Percentiles rank a stretch among this genome's conserved stretches.
Evolutionary conservation across 2,113 vertebrate species (phyloP).

Genomic region (Cephalopholis sonnerati): DNA sequence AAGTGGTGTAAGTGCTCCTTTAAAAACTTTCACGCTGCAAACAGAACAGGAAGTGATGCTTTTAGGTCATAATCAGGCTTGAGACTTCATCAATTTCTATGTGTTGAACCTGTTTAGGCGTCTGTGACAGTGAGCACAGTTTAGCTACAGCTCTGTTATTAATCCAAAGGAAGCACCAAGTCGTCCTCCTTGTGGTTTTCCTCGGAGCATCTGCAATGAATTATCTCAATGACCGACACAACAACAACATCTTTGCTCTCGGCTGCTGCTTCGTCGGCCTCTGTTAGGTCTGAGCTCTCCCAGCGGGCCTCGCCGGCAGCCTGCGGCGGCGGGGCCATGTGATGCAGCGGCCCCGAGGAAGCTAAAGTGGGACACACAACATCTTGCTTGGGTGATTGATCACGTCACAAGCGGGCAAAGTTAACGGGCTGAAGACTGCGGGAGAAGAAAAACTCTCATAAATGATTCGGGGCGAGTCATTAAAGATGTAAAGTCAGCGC

Average conservation of each 20-base stretch:
- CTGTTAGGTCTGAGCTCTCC: not conserved
- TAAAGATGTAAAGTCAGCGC: conserved; percentile 63
- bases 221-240: conserved; percentile 37
- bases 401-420: conserved; percentile 71
- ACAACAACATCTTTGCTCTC: not conserved
- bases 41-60: too few relatives aligned
- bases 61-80: too few relatives aligned
- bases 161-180: not conserved
- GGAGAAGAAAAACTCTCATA: conserved; percentile 77
- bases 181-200: not conserved
- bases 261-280: not conserved
- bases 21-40: too few relatives aligned
- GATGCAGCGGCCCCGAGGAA: not conserved
- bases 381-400: conserved; percentile 74
- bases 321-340: not conserved
- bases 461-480: conserved; percentile 65
- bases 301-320: not conserved
- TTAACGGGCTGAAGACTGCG: conserved; percentile 56
- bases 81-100: too few relatives aligned
- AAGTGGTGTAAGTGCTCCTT: not conserved
- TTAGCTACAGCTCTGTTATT: not conserved
- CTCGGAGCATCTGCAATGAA: conserved; percentile 7
- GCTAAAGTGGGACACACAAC: conserved; percentile 70
- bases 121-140: too few relatives aligned
- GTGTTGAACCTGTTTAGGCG: too few relatives aligned